phyloP scores from a whole-genome alignment of 2,113 vertebrate species.

The Oncorhynchus nerka region DNA sequence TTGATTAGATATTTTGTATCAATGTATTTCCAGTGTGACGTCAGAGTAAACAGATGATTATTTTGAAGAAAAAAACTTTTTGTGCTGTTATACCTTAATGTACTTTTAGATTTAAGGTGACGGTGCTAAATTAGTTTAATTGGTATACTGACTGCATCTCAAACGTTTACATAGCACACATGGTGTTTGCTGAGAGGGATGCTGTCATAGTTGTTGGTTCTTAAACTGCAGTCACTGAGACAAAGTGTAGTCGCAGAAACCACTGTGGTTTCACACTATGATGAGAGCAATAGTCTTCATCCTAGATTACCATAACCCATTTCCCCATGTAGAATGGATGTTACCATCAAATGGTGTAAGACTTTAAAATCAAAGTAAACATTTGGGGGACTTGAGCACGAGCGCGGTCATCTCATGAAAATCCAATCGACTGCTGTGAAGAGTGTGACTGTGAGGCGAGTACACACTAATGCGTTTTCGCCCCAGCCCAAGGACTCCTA shows the following conservation, averaged over 20 bases:
- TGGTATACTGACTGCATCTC: no score
- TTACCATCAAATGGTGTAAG: not conserved
- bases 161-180: not conserved
- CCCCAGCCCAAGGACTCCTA: conserved; percentile 3
- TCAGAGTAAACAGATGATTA: no score
- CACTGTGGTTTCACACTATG: not conserved
- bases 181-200: not conserved
- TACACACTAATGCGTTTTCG: conserved; percentile 24
- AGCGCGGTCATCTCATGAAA: conserved; percentile 11
- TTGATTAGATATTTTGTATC: no score
- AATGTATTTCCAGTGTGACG: no score
- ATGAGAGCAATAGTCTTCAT: not conserved
- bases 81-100: no score
- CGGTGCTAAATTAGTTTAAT: no score
- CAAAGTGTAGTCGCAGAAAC: not conserved
- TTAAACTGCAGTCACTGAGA: not conserved
- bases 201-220: not conserved
- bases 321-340: conserved; percentile 3
- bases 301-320: conserved; percentile 4
- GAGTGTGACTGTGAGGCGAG: conserved; percentile 7
- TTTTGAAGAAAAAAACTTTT: no score
- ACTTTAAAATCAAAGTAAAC: conserved; percentile 11
- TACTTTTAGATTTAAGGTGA: no score
- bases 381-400: not conserved
- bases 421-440: conserved; percentile 8